Evolutionary conservation across 2,113 vertebrate species (phyloP).

Genomic region (Emydocephalus ijimae): DNA sequence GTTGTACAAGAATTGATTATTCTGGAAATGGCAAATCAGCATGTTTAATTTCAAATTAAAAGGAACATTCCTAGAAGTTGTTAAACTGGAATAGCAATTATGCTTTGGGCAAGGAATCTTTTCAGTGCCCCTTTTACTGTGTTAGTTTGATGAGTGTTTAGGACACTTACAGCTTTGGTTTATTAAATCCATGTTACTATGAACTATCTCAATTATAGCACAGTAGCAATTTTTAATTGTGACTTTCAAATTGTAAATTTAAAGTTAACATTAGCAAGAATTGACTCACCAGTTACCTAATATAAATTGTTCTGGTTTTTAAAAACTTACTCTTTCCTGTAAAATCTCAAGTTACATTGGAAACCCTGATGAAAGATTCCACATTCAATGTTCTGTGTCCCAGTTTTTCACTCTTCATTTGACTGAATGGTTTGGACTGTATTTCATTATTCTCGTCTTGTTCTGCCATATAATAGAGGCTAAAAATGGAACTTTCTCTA

Average conservation of each 20-base stretch:
- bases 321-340: background rate
- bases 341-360: background rate
- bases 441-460: background rate
- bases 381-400: background rate
- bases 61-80: background rate
- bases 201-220: background rate
- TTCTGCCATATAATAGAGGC: background rate
- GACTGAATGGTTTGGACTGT: background rate
- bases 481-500: background rate
- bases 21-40: background rate
- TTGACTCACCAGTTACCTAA: background rate
- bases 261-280: background rate
- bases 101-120: background rate
- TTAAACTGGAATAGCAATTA: background rate
- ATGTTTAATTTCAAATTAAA: background rate
- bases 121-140: background rate
- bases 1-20: background rate
- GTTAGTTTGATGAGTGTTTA: background rate
- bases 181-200: background rate
- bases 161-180: background rate
- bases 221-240: background rate
- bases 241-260: background rate
- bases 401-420: background rate
- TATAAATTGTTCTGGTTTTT: background rate
- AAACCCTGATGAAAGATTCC: background rate